phyloP scores from a whole-genome alignment of 1,140 invertebrate species.

The Atta cephalotes region DNA sequence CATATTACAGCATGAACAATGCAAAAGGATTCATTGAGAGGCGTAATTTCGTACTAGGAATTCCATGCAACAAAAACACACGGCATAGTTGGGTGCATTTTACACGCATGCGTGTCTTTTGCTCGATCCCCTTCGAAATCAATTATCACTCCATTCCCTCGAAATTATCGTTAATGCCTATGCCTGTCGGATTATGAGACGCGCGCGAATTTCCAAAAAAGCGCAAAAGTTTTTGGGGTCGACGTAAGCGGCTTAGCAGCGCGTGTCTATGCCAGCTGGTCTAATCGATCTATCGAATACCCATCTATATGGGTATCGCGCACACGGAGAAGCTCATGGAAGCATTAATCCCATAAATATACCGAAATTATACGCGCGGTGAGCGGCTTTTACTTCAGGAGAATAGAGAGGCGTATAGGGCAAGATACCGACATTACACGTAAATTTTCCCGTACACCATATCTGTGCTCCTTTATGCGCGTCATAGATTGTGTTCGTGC shows the following conservation, averaged over 20 bases:
- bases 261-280: slow-evolving; percentile 76
- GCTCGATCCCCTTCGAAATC: slow-evolving; percentile 51
- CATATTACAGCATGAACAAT: not conserved
- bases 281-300: slow-evolving; percentile 74
- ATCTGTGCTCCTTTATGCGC: not conserved
- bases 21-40: slow-evolving; percentile 6
- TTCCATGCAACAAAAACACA: slow-evolving; percentile 13
- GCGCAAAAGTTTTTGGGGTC: slow-evolving; percentile 77
- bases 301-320: slow-evolving; percentile 64
- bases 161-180: slow-evolving; percentile 74
- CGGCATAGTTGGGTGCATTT: not conserved
- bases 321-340: slow-evolving; percentile 43
- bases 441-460: slow-evolving; percentile 44
- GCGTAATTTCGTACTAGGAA: slow-evolving; percentile 5
- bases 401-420: not conserved
- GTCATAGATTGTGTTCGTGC: slow-evolving; percentile 31
- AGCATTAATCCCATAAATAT: slow-evolving; percentile 81
- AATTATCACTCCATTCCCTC: slow-evolving; percentile 75
- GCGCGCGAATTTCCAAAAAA: slow-evolving; percentile 78
- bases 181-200: slow-evolving; percentile 76
- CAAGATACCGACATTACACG: slow-evolving; percentile 15
- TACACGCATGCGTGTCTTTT: not conserved
- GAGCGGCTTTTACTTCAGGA: slow-evolving; percentile 7
- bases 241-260: slow-evolving; percentile 80
- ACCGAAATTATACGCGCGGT: slow-evolving; percentile 77